A percentile compares a stretch with the other conserved stretches of the same genome.
Evolutionary conservation across 2,888 invertebrate species (phyloP).

Genomic region (Cactoblastis cactorum): DNA sequence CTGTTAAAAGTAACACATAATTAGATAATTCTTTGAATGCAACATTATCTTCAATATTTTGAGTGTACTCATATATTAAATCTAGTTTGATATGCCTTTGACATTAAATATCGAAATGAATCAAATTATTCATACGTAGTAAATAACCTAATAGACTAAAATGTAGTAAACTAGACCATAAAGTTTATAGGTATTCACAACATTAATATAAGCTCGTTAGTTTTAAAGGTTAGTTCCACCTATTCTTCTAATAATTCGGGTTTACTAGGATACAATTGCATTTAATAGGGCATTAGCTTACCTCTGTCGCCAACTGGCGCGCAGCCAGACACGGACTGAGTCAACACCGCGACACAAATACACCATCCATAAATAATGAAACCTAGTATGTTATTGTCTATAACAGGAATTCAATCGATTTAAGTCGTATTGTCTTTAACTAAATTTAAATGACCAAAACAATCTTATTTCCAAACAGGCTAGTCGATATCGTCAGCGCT

Average conservation of each 20-base stretch:
- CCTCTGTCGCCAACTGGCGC: conserved; percentile 48
- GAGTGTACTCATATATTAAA: no score
- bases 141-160: neutral
- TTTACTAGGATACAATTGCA: conserved; percentile 48
- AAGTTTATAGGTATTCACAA: neutral
- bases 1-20: no score
- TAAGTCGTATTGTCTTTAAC: neutral
- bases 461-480: conserved; percentile 71
- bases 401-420: conserved; percentile 15
- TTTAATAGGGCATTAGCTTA: conserved; percentile 56
- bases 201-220: conserved; percentile 30
- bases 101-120: no score
- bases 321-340: conserved; percentile 48
- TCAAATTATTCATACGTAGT: no score
- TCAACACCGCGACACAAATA: conserved; percentile 49
- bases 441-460: conserved; percentile 27
- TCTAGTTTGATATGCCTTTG: no score
- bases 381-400: conserved; percentile 21
- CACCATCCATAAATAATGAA: conserved; percentile 33
- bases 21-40: no score
- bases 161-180: neutral
- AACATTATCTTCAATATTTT: neutral
- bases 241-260: conserved; percentile 40
- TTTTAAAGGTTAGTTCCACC: conserved; percentile 36
- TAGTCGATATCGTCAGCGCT: conserved; percentile 67